Evolutionary conservation across 2,113 vertebrate species (phyloP), one percentile per base, ranked within the genome.

Genomic region (Hystrix cristata): DNA sequence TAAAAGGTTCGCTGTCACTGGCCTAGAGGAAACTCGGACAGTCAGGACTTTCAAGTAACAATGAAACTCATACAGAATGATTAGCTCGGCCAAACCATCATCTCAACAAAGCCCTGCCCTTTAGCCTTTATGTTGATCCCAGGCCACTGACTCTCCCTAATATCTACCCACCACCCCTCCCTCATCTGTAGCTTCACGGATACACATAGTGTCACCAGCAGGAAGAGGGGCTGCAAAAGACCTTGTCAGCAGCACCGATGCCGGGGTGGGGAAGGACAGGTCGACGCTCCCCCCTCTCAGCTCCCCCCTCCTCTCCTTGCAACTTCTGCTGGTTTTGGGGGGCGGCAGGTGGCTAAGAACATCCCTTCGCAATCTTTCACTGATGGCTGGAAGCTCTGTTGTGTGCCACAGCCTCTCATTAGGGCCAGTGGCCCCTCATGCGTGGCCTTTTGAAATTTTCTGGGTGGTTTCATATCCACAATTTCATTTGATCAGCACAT

Each of bases 141-240:
- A 67, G 89, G 85, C 34, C 60, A 95, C 69, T 55, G 83, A 76
- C 57, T 93, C 64, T 82, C 29, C 29, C 51, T 82, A 60, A 18
- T 15, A 51, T 53, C 38, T 59, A 89, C 87, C 86, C 69, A 72
- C 76, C 53, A 87, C 46, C 43, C 59, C 74, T 38, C 60, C 25
- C 29, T 55, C 46, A 48, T 87, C 93, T 65, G 91, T 0, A 9
- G 64, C 53, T 79, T 82, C 69, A 93, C 18, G 4, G 53, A 80
- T 57, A 84, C 59, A 80, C 53, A 65, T 11, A 1, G 29, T 79
- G 96, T 96, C 96, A 92, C 64, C 2, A 1, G 80, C 10, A 62
- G 89, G 82, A 95, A 87, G 89, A 97, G 53, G 64, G 18, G 7
- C 60, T 87, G 93, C 95, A 97, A 96, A 98, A 23, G 92, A 98